Evolutionary conservation across 2,113 vertebrate species (phyloP).

Genomic region (Chaetorhynchus papuensis): DNA sequence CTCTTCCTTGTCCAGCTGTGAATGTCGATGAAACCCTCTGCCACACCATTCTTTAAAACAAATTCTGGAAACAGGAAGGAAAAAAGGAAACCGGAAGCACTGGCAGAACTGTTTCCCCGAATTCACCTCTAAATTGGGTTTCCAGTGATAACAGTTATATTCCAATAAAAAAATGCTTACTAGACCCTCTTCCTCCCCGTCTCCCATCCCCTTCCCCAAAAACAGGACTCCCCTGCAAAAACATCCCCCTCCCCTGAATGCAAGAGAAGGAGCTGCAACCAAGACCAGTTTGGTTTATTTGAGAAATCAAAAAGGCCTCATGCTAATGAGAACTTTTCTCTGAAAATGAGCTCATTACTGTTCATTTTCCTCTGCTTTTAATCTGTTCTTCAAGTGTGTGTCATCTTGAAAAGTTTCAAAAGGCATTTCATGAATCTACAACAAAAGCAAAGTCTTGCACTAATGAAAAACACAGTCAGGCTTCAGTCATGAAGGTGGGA

Average conservation of each 20-base stretch:
- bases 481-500: neutral
- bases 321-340: conserved; percentile 11
- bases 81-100: neutral
- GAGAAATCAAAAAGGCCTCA: neutral
- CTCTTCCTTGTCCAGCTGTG: neutral
- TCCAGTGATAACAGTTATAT: neutral
- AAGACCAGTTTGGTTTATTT: neutral
- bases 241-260: neutral
- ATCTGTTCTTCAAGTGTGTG: conserved; percentile 30
- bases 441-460: neutral
- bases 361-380: conserved; percentile 28
- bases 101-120: neutral
- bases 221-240: neutral
- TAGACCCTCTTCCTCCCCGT: neutral
- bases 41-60: neutral
- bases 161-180: neutral
- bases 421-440: neutral
- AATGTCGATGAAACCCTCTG: neutral
- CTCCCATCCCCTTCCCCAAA: rapidly evolving
- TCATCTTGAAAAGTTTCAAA: conserved; percentile 19
- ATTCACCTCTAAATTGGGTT: neutral
- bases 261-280: neutral
- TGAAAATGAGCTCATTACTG: conserved; percentile 46
- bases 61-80: neutral
- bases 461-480: neutral